Conservation (phyloP, 2,797 vertebrate species). For the Melanotaenia nigrans region DNA sequence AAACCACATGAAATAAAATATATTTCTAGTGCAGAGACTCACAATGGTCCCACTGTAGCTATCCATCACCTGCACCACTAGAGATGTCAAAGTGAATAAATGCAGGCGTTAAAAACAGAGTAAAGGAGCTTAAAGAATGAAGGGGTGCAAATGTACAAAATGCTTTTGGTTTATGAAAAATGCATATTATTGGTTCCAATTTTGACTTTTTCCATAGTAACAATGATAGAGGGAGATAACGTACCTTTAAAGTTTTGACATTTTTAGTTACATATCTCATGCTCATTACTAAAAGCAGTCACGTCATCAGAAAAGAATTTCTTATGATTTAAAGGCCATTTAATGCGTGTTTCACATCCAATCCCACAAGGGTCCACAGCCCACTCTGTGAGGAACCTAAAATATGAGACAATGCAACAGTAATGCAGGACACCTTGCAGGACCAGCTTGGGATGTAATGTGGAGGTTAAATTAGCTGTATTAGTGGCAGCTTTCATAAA, state of each 20-base stretch:
- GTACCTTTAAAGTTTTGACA: background rate
- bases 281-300: background rate
- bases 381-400: background rate
- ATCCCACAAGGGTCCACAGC: background rate
- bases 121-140: background rate
- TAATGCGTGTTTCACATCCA: background rate
- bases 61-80: slow-evolving; percentile 25
- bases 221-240: too few relatives aligned
- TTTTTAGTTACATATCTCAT: background rate
- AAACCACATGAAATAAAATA: slow-evolving; percentile 59
- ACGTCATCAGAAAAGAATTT: background rate
- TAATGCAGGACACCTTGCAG: background rate
- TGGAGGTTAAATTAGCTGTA: background rate
- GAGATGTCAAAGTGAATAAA: slow-evolving; percentile 42
- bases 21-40: slow-evolving; percentile 39
- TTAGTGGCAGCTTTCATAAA: background rate
- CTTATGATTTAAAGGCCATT: background rate
- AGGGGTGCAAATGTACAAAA: background rate
- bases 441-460: background rate
- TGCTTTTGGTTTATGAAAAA: background rate
- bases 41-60: slow-evolving; percentile 12
- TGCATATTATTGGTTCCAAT: background rate
- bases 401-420: background rate
- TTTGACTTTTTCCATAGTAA: background rate
- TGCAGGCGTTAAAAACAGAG: slow-evolving; percentile 12